A percentile compares a stretch with the other conserved stretches of the same genome.
phyloP scores from a whole-genome alignment of 2,888 invertebrate species.

The Parnassius glacialis region DNA sequence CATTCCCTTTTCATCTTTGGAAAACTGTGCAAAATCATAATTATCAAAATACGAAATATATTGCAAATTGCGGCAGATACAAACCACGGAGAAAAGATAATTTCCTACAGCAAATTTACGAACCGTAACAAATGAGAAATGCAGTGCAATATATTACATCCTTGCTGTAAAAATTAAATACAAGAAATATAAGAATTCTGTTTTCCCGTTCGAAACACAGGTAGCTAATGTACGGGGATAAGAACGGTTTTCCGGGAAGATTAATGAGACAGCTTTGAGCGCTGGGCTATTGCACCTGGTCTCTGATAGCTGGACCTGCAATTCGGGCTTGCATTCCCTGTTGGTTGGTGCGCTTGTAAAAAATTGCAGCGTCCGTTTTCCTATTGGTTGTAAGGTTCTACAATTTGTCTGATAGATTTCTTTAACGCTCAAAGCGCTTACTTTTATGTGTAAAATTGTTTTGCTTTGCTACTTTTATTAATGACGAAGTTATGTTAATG shows the following conservation, averaged over 20 bases:
- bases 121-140: slow-evolving; percentile 25
- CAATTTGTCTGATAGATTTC: slow-evolving; percentile 25
- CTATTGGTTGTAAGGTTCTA: slow-evolving; percentile 15
- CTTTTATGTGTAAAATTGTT: background rate
- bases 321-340: slow-evolving; percentile 32
- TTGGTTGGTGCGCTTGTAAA: slow-evolving; percentile 28
- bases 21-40: too few species aligned
- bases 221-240: slow-evolving; percentile 40
- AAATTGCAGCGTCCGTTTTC: slow-evolving; percentile 29
- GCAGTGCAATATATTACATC: slow-evolving; percentile 20
- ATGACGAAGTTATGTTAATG: too few species aligned
- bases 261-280: slow-evolving; percentile 63
- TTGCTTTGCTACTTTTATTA: background rate
- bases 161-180: slow-evolving; percentile 28
- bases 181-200: slow-evolving; percentile 30
- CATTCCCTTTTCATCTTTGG: too few species aligned
- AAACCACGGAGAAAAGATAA: slow-evolving; percentile 21
- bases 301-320: slow-evolving; percentile 34
- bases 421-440: slow-evolving; percentile 10
- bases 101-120: slow-evolving; percentile 24
- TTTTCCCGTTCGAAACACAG: slow-evolving; percentile 29
- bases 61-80: slow-evolving; percentile 13
- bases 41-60: slow-evolving; percentile 3
- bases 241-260: slow-evolving; percentile 46
- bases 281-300: slow-evolving; percentile 40